Evolutionary conservation across 2,888 invertebrate species (phyloP), one percentile per base, ranked within the genome.

Genomic region (Drosophila paranaensis): DNA sequence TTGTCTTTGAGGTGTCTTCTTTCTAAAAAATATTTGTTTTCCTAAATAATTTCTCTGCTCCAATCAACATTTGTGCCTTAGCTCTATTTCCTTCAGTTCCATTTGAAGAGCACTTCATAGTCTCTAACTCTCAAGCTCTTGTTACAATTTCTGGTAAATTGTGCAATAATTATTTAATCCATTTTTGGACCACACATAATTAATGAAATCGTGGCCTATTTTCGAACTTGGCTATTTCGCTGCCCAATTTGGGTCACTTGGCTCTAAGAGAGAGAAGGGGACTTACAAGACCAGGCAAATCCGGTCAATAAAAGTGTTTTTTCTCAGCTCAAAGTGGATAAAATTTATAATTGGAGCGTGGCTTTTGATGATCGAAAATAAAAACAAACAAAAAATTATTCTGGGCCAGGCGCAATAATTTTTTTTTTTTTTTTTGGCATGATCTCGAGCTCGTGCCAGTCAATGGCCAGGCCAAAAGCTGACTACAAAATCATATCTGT

Each of bases 361-460:
- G 81, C 87, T 71, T 69, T 83, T 73, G 74, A 88, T 82, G 83
- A 71, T 70, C 68, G 50, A 68, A 68, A 61, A 50, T 16, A 62
- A 68, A 58, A 27, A n/a, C 5, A 46, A 56, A 14, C 9, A 27
- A 46, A 27, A 33, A 33, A 33, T 33, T 2, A 45, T 67, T 70
- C 71, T 66, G 55, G 46, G 64, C 63, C 64, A 64, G 60, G 60
- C 51, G 30, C 48, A 57, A 39, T 8, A 27, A 46, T 46, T 58
- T 57, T 58, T 57, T 37, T 45, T 50, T 16, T 11, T 50, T 8
- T 50, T 30, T 53, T 43, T 66, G 55, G 40, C 73, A 58, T 61
- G 60, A 16, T 57, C 30, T 35, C 40, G 45, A 56, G 63, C 77
- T 75, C 57, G 70, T 81, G 68, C 57, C 63, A 79, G 75, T 71